Evolutionary conservation across 2,797 vertebrate species (phyloP).

Genomic region (Etheostoma perlongum): DNA sequence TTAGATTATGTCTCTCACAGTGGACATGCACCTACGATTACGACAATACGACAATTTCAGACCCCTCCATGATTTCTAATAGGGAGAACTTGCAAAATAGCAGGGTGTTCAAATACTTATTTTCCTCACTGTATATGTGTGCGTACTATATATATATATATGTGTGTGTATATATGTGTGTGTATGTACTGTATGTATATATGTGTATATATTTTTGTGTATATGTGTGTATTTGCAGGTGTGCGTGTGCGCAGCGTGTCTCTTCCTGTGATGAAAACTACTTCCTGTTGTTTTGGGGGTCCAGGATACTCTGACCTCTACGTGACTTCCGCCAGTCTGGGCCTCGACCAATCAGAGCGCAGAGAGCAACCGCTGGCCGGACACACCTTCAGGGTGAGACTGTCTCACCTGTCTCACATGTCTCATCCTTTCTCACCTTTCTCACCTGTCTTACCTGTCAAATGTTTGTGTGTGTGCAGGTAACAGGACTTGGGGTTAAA

Average conservation of each 20-base stretch:
- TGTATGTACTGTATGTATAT: no score
- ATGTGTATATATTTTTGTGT: no score
- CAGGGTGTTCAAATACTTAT: no score
- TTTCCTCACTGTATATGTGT: no score
- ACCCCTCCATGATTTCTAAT: no score
- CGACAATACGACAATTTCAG: no score
- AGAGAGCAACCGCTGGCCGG: conserved; percentile 88
- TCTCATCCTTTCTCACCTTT: no score
- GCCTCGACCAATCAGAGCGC: conserved; percentile 81
- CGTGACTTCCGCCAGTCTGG: conserved; percentile 89
- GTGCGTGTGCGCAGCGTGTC: conserved; percentile 89
- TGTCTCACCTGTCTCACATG: background rate
- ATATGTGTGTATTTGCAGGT: conserved; percentile 76
- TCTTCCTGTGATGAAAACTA: conserved; percentile 89
- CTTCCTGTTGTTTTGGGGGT: conserved; percentile 95
- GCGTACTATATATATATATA: no score
- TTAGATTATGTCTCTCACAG: no score
- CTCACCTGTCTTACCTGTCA: background rate
- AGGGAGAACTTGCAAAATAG: no score
- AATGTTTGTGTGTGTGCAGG: conserved; percentile 71
- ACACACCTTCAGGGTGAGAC: conserved; percentile 89
- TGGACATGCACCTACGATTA: no score
- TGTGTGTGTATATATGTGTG: no score
- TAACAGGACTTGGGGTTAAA: conserved; percentile 89
- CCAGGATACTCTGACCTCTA: conserved; percentile 92